phyloP scores from a whole-genome alignment of 2,888 invertebrate genomes.

The Torymus tubicola region DNA sequence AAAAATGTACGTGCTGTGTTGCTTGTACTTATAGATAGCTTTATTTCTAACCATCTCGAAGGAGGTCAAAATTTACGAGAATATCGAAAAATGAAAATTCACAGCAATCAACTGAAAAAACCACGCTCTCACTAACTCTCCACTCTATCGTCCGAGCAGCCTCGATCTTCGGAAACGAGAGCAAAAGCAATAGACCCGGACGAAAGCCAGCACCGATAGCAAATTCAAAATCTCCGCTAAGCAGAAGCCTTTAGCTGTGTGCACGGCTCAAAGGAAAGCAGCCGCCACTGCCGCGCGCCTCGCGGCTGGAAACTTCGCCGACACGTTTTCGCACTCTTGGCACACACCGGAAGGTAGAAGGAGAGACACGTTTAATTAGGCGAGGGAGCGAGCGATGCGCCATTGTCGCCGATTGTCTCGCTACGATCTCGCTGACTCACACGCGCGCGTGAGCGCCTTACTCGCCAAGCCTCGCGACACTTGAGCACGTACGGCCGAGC shows the following conservation, averaged over 20 bases:
- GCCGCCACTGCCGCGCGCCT: too few relatives aligned
- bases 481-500: constrained; percentile 51
- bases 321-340: constrained; percentile 42
- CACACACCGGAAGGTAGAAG: not conserved
- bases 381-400: constrained; percentile 6
- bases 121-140: too few relatives aligned
- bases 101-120: too few relatives aligned
- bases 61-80: too few relatives aligned
- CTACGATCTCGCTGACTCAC: constrained; percentile 43
- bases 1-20: too few relatives aligned
- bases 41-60: too few relatives aligned
- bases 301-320: constrained; percentile 13
- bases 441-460: too few relatives aligned
- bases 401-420: constrained; percentile 43
- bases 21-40: too few relatives aligned
- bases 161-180: not conserved
- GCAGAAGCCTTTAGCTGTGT: not conserved
- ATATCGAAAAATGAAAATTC: too few relatives aligned
- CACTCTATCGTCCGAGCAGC: not conserved
- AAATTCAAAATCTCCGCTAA: not conserved
- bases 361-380: constrained; percentile 47
- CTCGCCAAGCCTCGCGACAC: constrained; percentile 9
- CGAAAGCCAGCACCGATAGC: not conserved
- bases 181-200: not conserved
- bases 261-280: not conserved